Evolutionary conservation across 2,113 vertebrate genomes (phyloP).

Genomic region (Neolamprologus variostigma): DNA sequence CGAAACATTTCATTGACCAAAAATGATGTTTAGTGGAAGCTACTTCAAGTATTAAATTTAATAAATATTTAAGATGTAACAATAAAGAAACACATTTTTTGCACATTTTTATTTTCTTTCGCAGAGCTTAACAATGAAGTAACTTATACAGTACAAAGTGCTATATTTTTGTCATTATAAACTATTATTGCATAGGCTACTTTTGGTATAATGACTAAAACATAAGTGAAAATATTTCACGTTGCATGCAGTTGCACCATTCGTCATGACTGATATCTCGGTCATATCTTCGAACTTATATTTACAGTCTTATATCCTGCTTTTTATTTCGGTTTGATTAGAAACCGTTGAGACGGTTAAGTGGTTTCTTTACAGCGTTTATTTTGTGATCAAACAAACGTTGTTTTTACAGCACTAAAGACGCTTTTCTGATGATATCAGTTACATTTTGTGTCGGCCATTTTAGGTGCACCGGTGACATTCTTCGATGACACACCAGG

Average conservation of each 20-base stretch:
- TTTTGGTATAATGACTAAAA: not conserved
- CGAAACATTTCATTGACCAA: not conserved
- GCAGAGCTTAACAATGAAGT: not conserved
- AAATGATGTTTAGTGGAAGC: not conserved
- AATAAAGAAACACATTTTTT: not conserved
- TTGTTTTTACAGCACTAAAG: not conserved
- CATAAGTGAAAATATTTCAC: not conserved
- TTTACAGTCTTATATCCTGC: not conserved
- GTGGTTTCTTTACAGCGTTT: not conserved
- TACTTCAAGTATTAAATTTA: not conserved
- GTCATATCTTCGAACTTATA: not conserved
- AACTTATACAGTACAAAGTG: not conserved
- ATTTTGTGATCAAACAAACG: not conserved
- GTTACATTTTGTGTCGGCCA: slow-evolving; percentile 30
- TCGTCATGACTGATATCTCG: not conserved
- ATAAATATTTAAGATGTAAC: not conserved
- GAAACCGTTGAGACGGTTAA: not conserved
- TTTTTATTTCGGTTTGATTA: not conserved
- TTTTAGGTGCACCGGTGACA: slow-evolving; percentile 50
- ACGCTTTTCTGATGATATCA: not conserved
- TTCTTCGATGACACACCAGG: slow-evolving; percentile 6
- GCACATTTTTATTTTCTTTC: not conserved
- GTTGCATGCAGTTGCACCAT: not conserved
- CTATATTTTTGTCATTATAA: not conserved
- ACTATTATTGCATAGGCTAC: not conserved